phyloP scores from a whole-genome alignment of 2,113 vertebrate genomes.

The Phalacrocorax brasilianus region DNA sequence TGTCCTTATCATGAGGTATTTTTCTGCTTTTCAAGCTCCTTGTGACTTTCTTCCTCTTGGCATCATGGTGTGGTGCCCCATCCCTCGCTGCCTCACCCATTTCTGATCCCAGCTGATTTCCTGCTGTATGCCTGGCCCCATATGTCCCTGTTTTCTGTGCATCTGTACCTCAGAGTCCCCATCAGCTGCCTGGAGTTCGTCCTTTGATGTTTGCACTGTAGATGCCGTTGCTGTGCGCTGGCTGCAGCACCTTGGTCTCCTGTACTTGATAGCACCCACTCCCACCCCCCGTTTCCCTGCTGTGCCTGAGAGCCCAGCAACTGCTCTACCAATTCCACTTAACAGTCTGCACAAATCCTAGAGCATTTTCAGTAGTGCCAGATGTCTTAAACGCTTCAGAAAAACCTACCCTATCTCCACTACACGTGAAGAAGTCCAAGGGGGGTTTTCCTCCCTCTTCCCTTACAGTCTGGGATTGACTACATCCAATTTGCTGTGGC shows the following conservation, averaged over 20 bases:
- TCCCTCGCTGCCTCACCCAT: neutral
- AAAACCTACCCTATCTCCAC: neutral
- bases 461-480: neutral
- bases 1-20: neutral
- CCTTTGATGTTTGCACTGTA: accelerated
- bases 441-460: neutral
- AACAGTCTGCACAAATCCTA: neutral
- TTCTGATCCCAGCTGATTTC: neutral
- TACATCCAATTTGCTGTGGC: neutral
- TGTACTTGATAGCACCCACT: accelerated
- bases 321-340: neutral
- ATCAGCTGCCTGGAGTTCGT: neutral
- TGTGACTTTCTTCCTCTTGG: neutral
- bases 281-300: neutral
- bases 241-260: neutral
- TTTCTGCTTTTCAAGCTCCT: neutral
- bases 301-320: neutral
- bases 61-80: neutral
- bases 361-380: neutral
- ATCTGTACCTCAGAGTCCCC: neutral
- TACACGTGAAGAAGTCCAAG: neutral
- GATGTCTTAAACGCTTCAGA: neutral
- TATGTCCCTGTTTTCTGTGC: neutral
- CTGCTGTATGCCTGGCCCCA: accelerated
- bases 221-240: accelerated